Percentiles rank a stretch among this genome's conserved stretches.
These are phyloP conservation scores for Habroteleia sp. DNA, from an alignment of 2,888 invertebrate species.

Conservation along the genomic window DNA sequence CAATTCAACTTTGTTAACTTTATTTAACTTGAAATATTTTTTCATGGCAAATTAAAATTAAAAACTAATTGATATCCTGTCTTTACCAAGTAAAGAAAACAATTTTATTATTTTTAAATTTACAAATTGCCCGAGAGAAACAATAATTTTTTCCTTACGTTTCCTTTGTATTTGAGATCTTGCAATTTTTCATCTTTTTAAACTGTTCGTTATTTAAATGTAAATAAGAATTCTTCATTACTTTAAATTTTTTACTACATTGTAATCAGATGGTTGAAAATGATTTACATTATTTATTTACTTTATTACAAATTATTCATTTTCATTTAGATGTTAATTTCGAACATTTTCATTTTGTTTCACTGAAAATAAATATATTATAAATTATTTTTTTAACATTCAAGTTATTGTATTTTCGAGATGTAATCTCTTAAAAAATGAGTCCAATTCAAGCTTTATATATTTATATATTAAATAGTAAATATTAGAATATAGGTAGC, in stretches of 20 bases:
- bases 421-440: no score
- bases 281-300: no score
- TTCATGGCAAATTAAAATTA: constrained; percentile 33
- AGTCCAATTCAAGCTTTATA: no score
- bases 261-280: constrained; percentile 35
- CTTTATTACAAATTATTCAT: no score
- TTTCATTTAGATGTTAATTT: no score
- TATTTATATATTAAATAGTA: no score
- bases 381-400: no score
- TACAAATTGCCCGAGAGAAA: constrained; percentile 39
- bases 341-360: no score
- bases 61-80: constrained; percentile 39
- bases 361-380: no score
- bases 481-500: no score
- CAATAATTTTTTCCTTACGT: constrained; percentile 36
- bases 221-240: constrained; percentile 12
- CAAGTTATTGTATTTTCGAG: no score
- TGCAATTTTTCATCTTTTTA: constrained; percentile 24
- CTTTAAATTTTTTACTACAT: constrained; percentile 4
- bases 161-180: constrained; percentile 31
- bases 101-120: constrained; percentile 49
- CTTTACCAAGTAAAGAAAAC: constrained; percentile 13
- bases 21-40: constrained; percentile 6
- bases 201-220: constrained; percentile 17
- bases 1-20: constrained; percentile 15